A percentile compares a stretch with the other conserved stretches of the same genome.
Evolutionary conservation across 2,797 vertebrate species (phyloP).

Genomic region (Malurus leucopterus): DNA sequence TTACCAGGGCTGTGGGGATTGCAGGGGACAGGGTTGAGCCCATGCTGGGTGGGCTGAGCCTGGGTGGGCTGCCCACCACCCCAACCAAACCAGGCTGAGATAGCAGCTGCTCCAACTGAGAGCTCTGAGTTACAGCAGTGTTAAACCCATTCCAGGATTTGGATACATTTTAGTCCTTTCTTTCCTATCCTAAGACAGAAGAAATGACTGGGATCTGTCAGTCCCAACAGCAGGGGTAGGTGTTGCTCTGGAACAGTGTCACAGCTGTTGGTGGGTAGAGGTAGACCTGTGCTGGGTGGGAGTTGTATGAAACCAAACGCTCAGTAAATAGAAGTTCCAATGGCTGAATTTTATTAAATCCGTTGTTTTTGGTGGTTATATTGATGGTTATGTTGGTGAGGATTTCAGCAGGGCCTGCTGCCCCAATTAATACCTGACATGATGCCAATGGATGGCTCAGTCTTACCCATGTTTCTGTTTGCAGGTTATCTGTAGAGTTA

Average conservation of each 20-base stretch:
- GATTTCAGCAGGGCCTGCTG: not conserved
- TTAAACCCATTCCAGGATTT: not conserved
- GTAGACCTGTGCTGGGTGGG: not conserved
- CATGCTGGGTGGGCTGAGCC: not conserved
- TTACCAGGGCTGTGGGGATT: not conserved
- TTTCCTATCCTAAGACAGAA: not conserved
- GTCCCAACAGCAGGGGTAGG: not conserved
- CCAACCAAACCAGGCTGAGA: not conserved
- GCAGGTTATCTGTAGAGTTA: slow-evolving; percentile 4
- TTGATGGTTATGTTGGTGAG: not conserved
- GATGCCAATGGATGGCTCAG: not conserved
- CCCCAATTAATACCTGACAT: not conserved
- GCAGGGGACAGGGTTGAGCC: not conserved
- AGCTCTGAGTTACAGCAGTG: not conserved
- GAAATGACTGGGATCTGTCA: not conserved
- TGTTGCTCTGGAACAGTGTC: not conserved
- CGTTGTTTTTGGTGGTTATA: not conserved
- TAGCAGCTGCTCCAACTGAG: not conserved
- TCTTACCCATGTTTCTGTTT: not conserved
- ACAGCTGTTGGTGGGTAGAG: not conserved
- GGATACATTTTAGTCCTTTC: not conserved
- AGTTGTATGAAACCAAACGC: not conserved
- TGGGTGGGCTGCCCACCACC: not conserved
- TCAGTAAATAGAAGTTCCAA: not conserved
- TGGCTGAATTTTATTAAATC: not conserved